Evolutionary conservation across 2,113 vertebrate genomes (phyloP), one percentile per base, ranked within the genome.

Genomic region (Scomber japonicus): DNA sequence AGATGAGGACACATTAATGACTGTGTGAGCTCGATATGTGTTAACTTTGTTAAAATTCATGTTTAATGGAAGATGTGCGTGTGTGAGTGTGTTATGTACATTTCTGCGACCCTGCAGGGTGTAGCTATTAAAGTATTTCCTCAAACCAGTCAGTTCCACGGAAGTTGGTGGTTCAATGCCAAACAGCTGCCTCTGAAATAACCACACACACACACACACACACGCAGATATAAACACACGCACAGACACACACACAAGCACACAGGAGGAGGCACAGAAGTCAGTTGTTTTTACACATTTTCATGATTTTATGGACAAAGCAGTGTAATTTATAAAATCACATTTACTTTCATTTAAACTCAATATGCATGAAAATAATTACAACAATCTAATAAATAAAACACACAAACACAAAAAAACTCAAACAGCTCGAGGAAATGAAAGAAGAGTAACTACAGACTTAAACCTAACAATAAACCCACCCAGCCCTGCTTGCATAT

Each of bases 81-180:
- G 8, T 16, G 27, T 21, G 1, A 2, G 3, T 24, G 50, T 3
- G n/a, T 27, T 19, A 4, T 44, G 9, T 89, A 94, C 90, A 83
- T 94, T 94, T 75, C 93, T 78, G 11, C 91, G 75, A 0, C 94
- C 91, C 51, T 81, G 80, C 69, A 84, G 57, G 1, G 91, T 93
- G 83, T 91, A 94, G 87, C 92, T 93, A 60, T 94, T 94, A 14
- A 94, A 93, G 75, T 92, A 78, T 57, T 91, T 94, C 80, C 91
- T 93, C 87, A 78, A 92, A 46, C 93, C 91, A 5, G 70, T 94
- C 64, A 94, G 84, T 11, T 93, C 64, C 13, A 31, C 54, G 35
- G 87, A 59, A 24, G 59, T 30, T 0, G 93, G 88, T 0, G 75
- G 56, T 24, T 94, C 56, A 2, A 91, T 86, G 3, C 91, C 88